These are phyloP conservation scores for Alca torda DNA, from an alignment of 2,797 vertebrate species.

Conservation along the genomic window DNA sequence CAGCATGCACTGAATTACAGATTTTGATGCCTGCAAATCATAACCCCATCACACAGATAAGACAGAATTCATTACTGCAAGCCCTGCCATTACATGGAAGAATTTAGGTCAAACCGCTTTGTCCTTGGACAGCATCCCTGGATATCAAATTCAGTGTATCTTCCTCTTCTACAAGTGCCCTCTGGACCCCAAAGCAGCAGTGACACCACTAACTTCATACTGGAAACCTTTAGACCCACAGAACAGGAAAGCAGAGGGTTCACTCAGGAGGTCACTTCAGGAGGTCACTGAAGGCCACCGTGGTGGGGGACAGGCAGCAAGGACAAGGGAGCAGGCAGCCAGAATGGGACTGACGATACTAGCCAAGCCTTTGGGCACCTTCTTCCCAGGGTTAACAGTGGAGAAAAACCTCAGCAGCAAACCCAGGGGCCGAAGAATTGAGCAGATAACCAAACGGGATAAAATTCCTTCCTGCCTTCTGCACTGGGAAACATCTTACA, in stretches of 20 bases:
- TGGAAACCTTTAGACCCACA: background rate
- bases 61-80: conserved; percentile 58
- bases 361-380: background rate
- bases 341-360: background rate
- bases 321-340: background rate
- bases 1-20: conserved; percentile 24
- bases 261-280: background rate
- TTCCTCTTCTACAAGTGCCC: background rate
- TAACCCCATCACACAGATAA: conserved; percentile 37
- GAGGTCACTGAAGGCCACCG: background rate
- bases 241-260: background rate
- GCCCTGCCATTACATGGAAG: background rate
- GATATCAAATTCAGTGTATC: background rate
- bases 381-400: too few species aligned
- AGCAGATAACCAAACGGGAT: background rate
- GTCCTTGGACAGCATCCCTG: conserved; percentile 42
- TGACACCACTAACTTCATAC: background rate
- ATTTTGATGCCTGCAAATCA: conserved; percentile 67
- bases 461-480: background rate
- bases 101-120: conserved; percentile 58
- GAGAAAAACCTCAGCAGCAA: background rate
- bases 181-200: background rate
- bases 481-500: background rate
- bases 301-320: background rate
- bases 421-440: background rate